Percentiles rank a stretch among this genome's conserved stretches.
phyloP scores from a whole-genome alignment of 2,888 invertebrate genomes.

The Crocallis elinguaria region DNA sequence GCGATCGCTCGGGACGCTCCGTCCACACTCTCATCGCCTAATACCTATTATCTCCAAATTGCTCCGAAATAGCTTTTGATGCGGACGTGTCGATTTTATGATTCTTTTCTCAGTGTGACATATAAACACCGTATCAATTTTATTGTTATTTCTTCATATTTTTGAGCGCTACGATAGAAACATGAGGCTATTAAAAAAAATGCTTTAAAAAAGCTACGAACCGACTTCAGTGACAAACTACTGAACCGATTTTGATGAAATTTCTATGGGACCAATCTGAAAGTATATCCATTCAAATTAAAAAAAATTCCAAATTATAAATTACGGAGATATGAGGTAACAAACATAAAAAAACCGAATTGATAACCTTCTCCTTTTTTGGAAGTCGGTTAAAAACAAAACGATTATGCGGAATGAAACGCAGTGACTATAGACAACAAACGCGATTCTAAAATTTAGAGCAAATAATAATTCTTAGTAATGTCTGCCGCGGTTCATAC shows the following conservation, averaged over 20 bases:
- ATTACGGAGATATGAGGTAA: too few relatives aligned
- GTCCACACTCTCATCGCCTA: slow-evolving; percentile 62
- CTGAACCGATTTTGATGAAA: too few relatives aligned
- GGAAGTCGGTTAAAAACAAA: too few relatives aligned
- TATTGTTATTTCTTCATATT: slow-evolving; percentile 32
- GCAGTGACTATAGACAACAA: slow-evolving; percentile 35
- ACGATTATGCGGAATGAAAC: slow-evolving; percentile 30
- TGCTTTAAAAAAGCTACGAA: too few relatives aligned
- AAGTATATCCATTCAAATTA: too few relatives aligned
- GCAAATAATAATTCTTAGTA: slow-evolving; percentile 55
- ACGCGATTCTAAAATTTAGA: slow-evolving; percentile 51
- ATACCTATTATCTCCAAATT: slow-evolving; percentile 59
- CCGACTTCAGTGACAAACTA: too few relatives aligned
- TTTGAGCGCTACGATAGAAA: slow-evolving; percentile 12
- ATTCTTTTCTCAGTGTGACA: slow-evolving; percentile 43
- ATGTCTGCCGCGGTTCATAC: slow-evolving; percentile 46
- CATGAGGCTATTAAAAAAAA: too few relatives aligned
- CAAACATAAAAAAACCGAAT: too few relatives aligned
- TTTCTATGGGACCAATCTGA: too few relatives aligned
- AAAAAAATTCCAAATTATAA: too few relatives aligned
- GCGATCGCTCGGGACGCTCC: slow-evolving; percentile 48
- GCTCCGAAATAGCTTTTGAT: slow-evolving; percentile 57
- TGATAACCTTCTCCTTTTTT: too few relatives aligned
- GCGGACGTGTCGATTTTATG: slow-evolving; percentile 55
- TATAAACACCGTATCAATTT: slow-evolving; percentile 38